These are phyloP conservation scores for Phaenicophaeus curvirostris DNA, from an alignment of 2,797 vertebrate species.

Conservation along the genomic window DNA sequence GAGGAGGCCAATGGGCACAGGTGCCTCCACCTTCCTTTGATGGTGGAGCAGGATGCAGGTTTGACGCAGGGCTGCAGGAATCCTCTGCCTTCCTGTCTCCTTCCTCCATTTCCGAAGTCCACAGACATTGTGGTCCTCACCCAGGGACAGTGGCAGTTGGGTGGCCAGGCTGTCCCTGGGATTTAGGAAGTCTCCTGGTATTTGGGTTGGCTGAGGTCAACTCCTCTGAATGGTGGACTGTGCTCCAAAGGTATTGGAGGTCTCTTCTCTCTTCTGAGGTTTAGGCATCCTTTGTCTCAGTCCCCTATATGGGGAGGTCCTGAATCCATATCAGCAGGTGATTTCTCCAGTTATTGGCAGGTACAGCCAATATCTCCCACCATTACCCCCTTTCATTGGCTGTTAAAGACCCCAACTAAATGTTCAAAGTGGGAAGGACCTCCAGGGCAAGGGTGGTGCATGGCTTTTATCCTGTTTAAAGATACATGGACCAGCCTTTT, in stretches of 20 bases:
- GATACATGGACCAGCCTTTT: not conserved
- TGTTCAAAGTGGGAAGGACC: not conserved
- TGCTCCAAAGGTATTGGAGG: not conserved
- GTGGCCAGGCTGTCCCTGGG: not conserved
- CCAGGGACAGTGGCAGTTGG: not conserved
- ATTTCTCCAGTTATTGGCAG: not conserved
- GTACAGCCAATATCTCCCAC: not conserved
- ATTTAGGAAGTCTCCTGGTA: not conserved
- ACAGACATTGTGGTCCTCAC: not conserved
- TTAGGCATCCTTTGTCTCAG: not conserved
- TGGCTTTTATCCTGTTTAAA: not conserved
- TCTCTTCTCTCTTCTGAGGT: not conserved
- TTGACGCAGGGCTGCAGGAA: not conserved
- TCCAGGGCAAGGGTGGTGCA: not conserved
- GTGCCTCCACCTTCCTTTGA: not conserved
- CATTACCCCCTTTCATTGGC: fast-evolving
- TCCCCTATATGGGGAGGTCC: not conserved
- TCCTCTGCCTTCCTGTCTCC: not conserved
- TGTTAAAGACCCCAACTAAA: not conserved
- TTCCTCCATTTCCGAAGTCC: not conserved
- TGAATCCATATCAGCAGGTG: not conserved
- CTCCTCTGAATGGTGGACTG: not conserved
- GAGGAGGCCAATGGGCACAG: not conserved
- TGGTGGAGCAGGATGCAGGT: not conserved
- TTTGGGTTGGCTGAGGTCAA: not conserved